Evolutionary conservation across 2,797 vertebrate species (phyloP).

Genomic region (Coregonus ussuriensis): DNA sequence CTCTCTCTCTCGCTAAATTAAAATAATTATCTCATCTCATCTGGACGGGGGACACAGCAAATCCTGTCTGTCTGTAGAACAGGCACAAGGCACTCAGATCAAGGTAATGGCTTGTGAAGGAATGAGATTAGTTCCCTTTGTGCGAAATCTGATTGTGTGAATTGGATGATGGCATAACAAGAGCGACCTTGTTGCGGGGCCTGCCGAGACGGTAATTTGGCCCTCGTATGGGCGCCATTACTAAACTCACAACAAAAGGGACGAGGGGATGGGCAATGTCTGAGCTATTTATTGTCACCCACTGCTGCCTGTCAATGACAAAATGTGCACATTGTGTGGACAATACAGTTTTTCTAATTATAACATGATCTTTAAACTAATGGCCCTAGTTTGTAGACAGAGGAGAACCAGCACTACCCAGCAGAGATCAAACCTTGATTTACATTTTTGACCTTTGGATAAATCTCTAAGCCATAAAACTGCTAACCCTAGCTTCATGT

Average conservation of each 20-base stretch:
- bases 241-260: slow-evolving; percentile 23
- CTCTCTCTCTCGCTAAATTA: slow-evolving; percentile 44
- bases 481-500: too few species aligned
- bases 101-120: slow-evolving; percentile 80
- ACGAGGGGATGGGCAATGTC: slow-evolving; percentile 37
- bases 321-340: slow-evolving; percentile 57
- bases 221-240: slow-evolving; percentile 57
- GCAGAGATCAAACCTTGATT: neutral
- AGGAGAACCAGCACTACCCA: neutral
- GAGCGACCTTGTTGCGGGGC: slow-evolving; percentile 69
- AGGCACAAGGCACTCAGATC: slow-evolving; percentile 59
- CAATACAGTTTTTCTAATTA: neutral
- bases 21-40: slow-evolving; percentile 69
- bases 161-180: slow-evolving; percentile 70
- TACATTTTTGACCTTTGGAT: neutral
- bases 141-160: slow-evolving; percentile 71
- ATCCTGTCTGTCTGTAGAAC: slow-evolving; percentile 42
- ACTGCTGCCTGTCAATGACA: slow-evolving; percentile 23
- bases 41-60: slow-evolving; percentile 36
- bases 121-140: slow-evolving; percentile 76
- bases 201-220: slow-evolving; percentile 69
- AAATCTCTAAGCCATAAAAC: too few species aligned
- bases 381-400: neutral
- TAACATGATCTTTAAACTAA: neutral
- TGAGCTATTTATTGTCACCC: slow-evolving; percentile 46